A percentile compares a stretch with the other conserved stretches of the same genome.
phyloP scores from a whole-genome alignment of 1,140 invertebrate species.

The Nixonia krombeini region DNA sequence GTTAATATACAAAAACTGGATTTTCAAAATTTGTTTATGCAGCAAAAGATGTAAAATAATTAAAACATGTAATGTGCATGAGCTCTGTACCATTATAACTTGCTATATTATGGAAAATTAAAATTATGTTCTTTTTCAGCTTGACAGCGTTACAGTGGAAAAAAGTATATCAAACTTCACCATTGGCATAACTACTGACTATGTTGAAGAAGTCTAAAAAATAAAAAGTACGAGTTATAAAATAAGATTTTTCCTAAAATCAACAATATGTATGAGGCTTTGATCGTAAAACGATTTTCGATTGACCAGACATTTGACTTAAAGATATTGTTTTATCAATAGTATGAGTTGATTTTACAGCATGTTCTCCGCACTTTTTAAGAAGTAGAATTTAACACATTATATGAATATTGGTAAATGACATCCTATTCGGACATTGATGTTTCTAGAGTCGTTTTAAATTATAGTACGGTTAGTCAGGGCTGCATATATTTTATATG shows the following conservation, averaged over 20 bases:
- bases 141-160: slow-evolving; percentile 60
- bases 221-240: slow-evolving; percentile 11
- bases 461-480: slow-evolving; percentile 12
- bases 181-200: slow-evolving; percentile 56
- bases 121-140: slow-evolving; percentile 55
- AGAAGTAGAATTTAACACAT: no score
- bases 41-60: no score
- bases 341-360: no score
- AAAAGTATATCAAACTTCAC: slow-evolving; percentile 64
- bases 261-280: not conserved
- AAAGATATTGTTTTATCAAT: slow-evolving; percentile 17
- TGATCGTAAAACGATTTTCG: not conserved
- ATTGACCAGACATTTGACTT: slow-evolving; percentile 30
- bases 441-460: slow-evolving; percentile 24
- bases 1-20: no score
- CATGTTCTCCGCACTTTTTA: no score
- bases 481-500: no score
- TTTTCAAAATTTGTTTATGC: no score
- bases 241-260: slow-evolving; percentile 9
- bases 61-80: no score
- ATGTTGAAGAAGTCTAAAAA: slow-evolving; percentile 53
- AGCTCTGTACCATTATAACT: not conserved
- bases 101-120: not conserved
- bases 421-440: slow-evolving; percentile 41
- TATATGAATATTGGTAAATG: slow-evolving; percentile 39